phyloP scores from a whole-genome alignment of 2,797 vertebrate genomes.

The Protosalanx chinensis region DNA sequence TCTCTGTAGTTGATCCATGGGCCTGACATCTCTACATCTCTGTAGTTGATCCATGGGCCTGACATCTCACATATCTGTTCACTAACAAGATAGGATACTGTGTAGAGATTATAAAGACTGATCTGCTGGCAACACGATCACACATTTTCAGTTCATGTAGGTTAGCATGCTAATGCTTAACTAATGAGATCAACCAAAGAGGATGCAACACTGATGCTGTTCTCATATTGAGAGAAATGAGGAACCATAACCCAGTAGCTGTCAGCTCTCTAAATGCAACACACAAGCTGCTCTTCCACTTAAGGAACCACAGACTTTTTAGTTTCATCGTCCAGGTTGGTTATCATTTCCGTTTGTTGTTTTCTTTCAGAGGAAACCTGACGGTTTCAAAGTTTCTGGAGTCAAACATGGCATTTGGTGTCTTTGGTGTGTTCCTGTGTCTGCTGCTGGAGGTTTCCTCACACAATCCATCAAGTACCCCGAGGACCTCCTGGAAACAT shows the following conservation, averaged over 20 bases:
- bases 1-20: not conserved
- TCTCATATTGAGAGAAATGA: slow-evolving; percentile 28
- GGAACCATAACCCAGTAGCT: slow-evolving; percentile 35
- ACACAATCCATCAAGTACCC: slow-evolving; percentile 80
- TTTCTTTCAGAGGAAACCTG: slow-evolving; percentile 74
- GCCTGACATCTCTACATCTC: not conserved
- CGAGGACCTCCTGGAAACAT: slow-evolving; percentile 88
- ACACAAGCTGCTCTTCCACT: not conserved
- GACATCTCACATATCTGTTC: not conserved
- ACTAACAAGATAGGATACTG: not conserved
- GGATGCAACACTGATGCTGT: slow-evolving; percentile 31
- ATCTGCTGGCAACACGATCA: not conserved
- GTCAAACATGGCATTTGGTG: slow-evolving; percentile 70
- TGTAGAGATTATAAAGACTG: not conserved
- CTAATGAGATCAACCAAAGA: slow-evolving; percentile 14
- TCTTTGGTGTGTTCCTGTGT: slow-evolving; percentile 74
- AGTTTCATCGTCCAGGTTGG: not conserved
- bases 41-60: not conserved
- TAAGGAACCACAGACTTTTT: no score
- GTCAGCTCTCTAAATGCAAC: slow-evolving; percentile 13
- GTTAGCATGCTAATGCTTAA: not conserved
- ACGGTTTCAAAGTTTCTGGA: slow-evolving; percentile 67
- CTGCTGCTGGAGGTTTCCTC: slow-evolving; percentile 77
- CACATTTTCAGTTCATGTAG: not conserved
- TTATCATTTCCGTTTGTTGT: slow-evolving; percentile 15